Conservation (phyloP, 1,140 invertebrate genomes). For the Phthorimaea operculella region DNA sequence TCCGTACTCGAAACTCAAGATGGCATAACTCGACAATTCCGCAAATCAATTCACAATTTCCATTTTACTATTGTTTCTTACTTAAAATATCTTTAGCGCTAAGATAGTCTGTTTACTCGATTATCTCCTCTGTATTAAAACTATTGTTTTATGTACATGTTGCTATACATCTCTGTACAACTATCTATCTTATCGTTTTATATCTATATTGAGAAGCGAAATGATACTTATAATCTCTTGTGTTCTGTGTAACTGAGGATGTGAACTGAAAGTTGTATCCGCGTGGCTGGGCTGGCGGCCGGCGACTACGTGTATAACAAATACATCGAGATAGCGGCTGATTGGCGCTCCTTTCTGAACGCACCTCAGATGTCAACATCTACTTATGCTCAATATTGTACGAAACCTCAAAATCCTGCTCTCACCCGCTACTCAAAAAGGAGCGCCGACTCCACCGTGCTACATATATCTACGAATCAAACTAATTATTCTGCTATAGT, state of each 20-base stretch:
- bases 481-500: slow-evolving; percentile 68
- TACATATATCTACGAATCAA: slow-evolving; percentile 66
- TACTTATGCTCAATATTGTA: neutral
- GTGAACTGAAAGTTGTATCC: slow-evolving; percentile 47
- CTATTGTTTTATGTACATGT: slow-evolving; percentile 60
- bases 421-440: slow-evolving; percentile 4
- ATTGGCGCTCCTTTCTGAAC: slow-evolving; percentile 21
- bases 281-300: slow-evolving; percentile 46
- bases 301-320: slow-evolving; percentile 63
- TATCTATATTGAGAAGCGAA: slow-evolving; percentile 51
- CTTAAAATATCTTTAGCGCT: slow-evolving; percentile 55
- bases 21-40: slow-evolving; percentile 51
- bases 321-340: slow-evolving; percentile 56
- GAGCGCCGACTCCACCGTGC: slow-evolving; percentile 33
- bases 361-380: neutral
- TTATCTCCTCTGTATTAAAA: slow-evolving; percentile 61
- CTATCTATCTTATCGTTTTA: slow-evolving; percentile 56
- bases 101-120: slow-evolving; percentile 52
- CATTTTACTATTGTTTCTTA: slow-evolving; percentile 53
- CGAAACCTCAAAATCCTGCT: neutral
- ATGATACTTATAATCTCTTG: slow-evolving; percentile 32
- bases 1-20: slow-evolving; percentile 45
- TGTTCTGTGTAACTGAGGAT: slow-evolving; percentile 55
- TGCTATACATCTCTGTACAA: slow-evolving; percentile 61
- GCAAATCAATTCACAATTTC: slow-evolving; percentile 56